Evolutionary conservation across 2,888 invertebrate species (phyloP), one percentile per base, ranked within the genome.

Genomic region (Agrochola circellaris): DNA sequence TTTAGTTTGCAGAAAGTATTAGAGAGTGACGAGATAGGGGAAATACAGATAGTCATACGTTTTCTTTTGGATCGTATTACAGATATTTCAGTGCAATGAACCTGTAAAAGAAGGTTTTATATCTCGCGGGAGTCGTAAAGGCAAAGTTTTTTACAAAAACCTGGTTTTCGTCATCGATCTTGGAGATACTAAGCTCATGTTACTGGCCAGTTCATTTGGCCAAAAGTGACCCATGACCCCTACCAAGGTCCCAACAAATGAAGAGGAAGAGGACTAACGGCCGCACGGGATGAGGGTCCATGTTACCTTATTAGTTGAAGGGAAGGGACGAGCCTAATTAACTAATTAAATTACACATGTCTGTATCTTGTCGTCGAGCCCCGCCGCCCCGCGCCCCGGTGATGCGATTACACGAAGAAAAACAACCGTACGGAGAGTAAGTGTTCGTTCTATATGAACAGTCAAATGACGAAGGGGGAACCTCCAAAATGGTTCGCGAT

Each of bases 331-430:
- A 30, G 69, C 48, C 42, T 83, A 83, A 86, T 86, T 71, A 72
- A 73, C 66, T 86, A 83, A 86, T 86, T 73, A 68, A 71, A 78
- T 74, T 73, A 73, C 83, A 73, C 61, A 64, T 78, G 86, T 71
- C 73, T 85, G 83, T 76, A 54, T 85, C 17, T 81, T 58, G n/a
- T 38, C 61, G 62, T 23, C 30, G 34, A 4, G 58, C 20, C 20
- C 6, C 23, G 45, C 20, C 38, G 65, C n/a, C 4, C 23, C 45
- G 11, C 26, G 65, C 17, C n/a, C 23, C 38, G 20, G 64, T 62
- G 54, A 85, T 67, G 58, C 38, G 66, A 60, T 85, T 70, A 82
- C 70, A 34, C 13, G n/a, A 34, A 42, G 56, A 60, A 48, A 42
- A 26, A 82, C 67, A 56, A 58, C 62, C 83, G 26, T 15, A 68